Base-by-base conservation (phyloP, 1,140 invertebrate species). In the Rhagoletis pomonella region DNA sequence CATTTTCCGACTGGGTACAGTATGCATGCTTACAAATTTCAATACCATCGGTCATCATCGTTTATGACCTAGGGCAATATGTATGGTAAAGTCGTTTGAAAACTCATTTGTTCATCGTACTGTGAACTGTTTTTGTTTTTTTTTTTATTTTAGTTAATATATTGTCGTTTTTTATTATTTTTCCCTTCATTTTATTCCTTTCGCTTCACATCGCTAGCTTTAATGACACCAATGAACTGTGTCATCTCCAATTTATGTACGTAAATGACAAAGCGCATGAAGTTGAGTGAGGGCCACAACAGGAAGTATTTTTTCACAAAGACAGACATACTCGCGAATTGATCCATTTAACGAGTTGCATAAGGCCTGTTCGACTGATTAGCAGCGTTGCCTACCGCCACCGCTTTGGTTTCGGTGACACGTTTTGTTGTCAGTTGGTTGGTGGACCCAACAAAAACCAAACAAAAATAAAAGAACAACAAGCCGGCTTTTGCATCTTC, bases 211-310 rank as follows among this genome's bases (percentile, higher is more conserved):
- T 55, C 9, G 9, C 9, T 55, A 29, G 17, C 88, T 88, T 88
- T 86, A 88, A n/a, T 86, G 81, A 88, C 87, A 59, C 85, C 89
- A 90, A 10, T 90, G 91, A 91, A 91, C 91, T 91, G 90, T 88
- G 90, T 62, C 90, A 91, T 91, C 87, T 7, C 58, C 84, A 59
- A 59, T 60, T 62, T 62, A n/a, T n/a, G n/a, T n/a, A 44, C 60
- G 59, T 85, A 55, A 81, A 10, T 4, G 44, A 17, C 55, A 19
- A 55, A 14, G 50, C 50, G 42, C 12, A 73, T 81, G 50, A 58
- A 55, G 73, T 17, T n/a, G 42, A 47, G 4, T 44, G 67, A 73
- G 67, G 42, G 29, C 67, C 44, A 73, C 42, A 81, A 5, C 73
- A 81, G 73, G 73, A 81, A 86, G 62, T 39, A 67, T 19, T 86